Percentiles rank a stretch among this genome's conserved stretches.
phyloP scores from a whole-genome alignment of 2,113 vertebrate genomes.

The Dinomys branickii region DNA sequence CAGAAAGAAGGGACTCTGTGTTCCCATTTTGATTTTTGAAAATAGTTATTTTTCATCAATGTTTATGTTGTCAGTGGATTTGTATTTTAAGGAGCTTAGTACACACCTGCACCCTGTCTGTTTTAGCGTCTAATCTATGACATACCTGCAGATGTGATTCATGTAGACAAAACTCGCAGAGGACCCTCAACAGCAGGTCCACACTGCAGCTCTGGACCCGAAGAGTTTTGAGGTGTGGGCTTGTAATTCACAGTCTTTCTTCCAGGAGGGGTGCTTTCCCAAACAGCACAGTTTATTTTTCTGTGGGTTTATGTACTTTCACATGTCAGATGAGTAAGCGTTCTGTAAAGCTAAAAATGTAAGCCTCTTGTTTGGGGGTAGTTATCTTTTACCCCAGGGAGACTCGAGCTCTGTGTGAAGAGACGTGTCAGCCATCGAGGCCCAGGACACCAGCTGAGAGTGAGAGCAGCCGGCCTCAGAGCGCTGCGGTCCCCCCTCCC shows the following conservation, averaged over 20 bases:
- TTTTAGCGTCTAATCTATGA: not conserved
- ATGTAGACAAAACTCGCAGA: not conserved
- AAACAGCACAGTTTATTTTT: not conserved
- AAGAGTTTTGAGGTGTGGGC: not conserved
- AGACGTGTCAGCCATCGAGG: not conserved
- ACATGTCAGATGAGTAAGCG: not conserved
- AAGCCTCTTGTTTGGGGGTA: not conserved
- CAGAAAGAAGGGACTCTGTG: too few relatives aligned
- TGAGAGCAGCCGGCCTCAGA: not conserved
- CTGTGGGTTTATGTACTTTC: not conserved
- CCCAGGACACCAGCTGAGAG: not conserved
- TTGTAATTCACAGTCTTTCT: not conserved
- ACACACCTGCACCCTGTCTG: not conserved
- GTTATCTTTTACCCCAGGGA: not conserved
- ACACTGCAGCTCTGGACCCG: not conserved
- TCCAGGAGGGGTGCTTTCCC: not conserved
- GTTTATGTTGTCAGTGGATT: not conserved
- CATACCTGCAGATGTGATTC: not conserved
- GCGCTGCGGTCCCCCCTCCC: too few relatives aligned
- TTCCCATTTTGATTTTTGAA: not conserved
- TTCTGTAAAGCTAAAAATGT: not conserved
- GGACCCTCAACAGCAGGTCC: not conserved
- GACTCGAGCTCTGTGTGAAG: not conserved
- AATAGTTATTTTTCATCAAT: slow-evolving; percentile 16
- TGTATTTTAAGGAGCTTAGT: not conserved